A percentile compares a stretch with the other conserved stretches of the same genome.
phyloP scores from a whole-genome alignment of 1,140 invertebrate genomes.

The Teleopsis dalmanni region DNA sequence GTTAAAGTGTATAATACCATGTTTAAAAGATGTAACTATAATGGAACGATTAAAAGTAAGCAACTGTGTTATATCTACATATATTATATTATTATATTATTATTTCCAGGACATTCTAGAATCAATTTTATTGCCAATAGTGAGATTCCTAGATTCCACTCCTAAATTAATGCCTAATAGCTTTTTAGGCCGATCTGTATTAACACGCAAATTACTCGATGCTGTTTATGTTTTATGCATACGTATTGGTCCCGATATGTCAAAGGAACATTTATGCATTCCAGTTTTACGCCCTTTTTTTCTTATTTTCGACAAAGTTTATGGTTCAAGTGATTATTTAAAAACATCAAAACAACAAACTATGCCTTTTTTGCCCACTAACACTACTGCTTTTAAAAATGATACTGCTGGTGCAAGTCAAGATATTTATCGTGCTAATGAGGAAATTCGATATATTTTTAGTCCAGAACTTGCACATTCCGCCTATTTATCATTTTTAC shows the following conservation, averaged over 20 bases:
- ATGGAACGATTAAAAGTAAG: slow-evolving; percentile 78
- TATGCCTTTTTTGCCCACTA: slow-evolving; percentile 10
- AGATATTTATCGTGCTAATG: slow-evolving; percentile 52
- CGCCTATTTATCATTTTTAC: slow-evolving; percentile 72
- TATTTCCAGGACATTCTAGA: slow-evolving; percentile 60
- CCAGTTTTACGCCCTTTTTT: slow-evolving; percentile 70
- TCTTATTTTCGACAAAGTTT: slow-evolving; percentile 76
- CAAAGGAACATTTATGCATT: slow-evolving; percentile 66
- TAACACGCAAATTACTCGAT: slow-evolving; percentile 75
- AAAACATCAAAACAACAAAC: slow-evolving; percentile 5
- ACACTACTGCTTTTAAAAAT: neutral
- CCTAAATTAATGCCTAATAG: slow-evolving; percentile 74
- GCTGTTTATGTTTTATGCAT: slow-evolving; percentile 69
- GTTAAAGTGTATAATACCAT: slow-evolving; percentile 71
- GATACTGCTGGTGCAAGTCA: slow-evolving; percentile 21
- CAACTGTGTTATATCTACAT: too few relatives aligned
- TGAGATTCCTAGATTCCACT: slow-evolving; percentile 64
- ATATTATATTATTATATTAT: slow-evolving; percentile 1
- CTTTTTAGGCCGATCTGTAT: slow-evolving; percentile 57
- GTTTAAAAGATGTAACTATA: slow-evolving; percentile 72
- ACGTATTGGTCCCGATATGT: slow-evolving; percentile 77
- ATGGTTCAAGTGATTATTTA: slow-evolving; percentile 44
- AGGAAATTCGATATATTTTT: slow-evolving; percentile 76
- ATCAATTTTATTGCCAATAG: slow-evolving; percentile 68
- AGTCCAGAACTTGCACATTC: slow-evolving; percentile 74